Conservation (phyloP, 2,888 invertebrate genomes). For the Metallyticus violacea region DNA sequence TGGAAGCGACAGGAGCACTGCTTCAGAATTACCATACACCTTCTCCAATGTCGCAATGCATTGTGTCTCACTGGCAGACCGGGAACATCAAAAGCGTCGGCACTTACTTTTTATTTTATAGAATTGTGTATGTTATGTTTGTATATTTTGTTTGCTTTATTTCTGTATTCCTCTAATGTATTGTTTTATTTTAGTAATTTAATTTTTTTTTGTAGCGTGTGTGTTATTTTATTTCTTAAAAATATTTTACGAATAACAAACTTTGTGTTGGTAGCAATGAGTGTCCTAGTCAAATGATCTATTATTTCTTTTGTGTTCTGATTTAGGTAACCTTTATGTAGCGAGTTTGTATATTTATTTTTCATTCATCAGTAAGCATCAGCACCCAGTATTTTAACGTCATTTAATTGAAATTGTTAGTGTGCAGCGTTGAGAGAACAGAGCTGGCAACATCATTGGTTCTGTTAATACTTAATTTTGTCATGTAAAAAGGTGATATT, state of each 20-base stretch:
- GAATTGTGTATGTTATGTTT: not conserved
- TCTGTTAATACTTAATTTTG: not conserved
- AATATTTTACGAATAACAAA: not conserved
- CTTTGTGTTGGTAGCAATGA: not conserved
- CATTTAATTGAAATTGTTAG: not conserved
- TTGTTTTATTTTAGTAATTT: not conserved
- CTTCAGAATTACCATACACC: too few relatives aligned
- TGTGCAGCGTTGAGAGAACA: not conserved
- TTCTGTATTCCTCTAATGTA: not conserved
- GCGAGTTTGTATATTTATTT: not conserved
- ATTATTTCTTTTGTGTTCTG: too few relatives aligned
- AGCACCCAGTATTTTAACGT: not conserved
- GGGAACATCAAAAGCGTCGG: not conserved
- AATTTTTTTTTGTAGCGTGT: not conserved
- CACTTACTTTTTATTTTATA: not conserved
- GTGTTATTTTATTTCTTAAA: not conserved
- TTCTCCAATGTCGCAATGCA: too few relatives aligned
- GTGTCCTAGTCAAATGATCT: not conserved
- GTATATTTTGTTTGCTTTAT: not conserved
- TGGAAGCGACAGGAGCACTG: too few relatives aligned
- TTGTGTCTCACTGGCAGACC: not conserved
- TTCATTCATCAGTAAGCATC: not conserved
- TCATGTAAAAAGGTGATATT: not conserved
- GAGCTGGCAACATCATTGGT: too few relatives aligned
- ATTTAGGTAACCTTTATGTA: not conserved